These are phyloP conservation scores for Drosophila paracracens DNA, from an alignment of 2,888 invertebrate genomes.

Conservation along the genomic window DNA sequence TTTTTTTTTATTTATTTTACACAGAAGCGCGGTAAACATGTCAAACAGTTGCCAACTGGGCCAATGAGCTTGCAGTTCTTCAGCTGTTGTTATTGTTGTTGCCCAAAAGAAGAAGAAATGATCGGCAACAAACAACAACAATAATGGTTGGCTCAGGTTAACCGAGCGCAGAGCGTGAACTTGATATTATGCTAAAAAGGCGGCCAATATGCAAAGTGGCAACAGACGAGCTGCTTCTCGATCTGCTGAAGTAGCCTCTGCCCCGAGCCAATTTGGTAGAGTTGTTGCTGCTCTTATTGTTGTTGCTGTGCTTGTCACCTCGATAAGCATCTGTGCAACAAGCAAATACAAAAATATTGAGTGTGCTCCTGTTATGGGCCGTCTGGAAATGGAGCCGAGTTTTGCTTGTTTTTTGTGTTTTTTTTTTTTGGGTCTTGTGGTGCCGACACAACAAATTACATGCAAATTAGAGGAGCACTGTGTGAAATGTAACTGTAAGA, in stretches of 20 bases:
- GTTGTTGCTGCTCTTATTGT: constrained; percentile 33
- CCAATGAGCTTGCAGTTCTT: constrained; percentile 53
- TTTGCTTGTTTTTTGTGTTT: constrained; percentile 1
- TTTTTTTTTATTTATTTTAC: constrained; percentile 7
- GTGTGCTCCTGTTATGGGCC: constrained; percentile 46
- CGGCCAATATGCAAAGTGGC: constrained; percentile 68
- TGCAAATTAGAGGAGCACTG: constrained; percentile 61
- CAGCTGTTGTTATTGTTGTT: constrained; percentile 25
- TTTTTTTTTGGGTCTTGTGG: constrained; percentile 25
- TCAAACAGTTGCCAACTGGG: constrained; percentile 66
- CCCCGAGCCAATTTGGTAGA: constrained; percentile 64
- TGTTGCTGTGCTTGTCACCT: constrained; percentile 63
- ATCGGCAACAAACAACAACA: constrained; percentile 30
- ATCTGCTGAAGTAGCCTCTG: constrained; percentile 18
- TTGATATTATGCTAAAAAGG: constrained; percentile 66
- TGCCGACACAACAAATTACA: constrained; percentile 72
- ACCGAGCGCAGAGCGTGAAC: constrained; percentile 66
- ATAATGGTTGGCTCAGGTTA: constrained; percentile 57
- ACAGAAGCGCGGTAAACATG: constrained; percentile 57
- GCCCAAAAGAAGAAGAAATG: constrained; percentile 67
- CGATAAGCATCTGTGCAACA: constrained; percentile 66
- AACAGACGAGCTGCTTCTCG: constrained; percentile 34
- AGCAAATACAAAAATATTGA: constrained; percentile 64
- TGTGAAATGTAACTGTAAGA: background rate
- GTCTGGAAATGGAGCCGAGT: constrained; percentile 35